Evolutionary conservation across 1,140 invertebrate genomes (phyloP).

Genomic region (Hypsibius dujardini): DNA sequence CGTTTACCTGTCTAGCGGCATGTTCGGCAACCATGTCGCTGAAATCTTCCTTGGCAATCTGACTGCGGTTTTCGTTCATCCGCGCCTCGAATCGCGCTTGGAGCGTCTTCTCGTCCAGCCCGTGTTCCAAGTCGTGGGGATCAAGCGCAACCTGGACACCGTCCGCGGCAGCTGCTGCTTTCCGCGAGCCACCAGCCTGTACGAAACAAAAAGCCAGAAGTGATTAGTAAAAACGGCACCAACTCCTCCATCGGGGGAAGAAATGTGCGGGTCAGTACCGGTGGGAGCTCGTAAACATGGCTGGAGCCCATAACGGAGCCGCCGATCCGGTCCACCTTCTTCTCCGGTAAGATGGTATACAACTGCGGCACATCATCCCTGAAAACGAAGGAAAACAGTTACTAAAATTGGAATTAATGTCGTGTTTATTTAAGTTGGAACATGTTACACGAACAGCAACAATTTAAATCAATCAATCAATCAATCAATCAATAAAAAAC

Average conservation of each 20-base stretch:
- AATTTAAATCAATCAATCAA: conserved; percentile 3
- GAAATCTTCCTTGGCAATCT: conserved; percentile 76
- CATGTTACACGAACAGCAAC: conserved; percentile 19
- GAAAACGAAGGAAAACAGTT: conserved; percentile 26
- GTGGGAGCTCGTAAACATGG: conserved; percentile 78
- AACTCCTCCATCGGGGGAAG: no score
- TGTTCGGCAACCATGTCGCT: conserved; percentile 97
- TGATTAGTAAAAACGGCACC: no score
- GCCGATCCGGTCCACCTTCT: conserved; percentile 68
- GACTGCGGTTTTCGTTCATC: conserved; percentile 69
- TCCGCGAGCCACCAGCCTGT: conserved; percentile 1
- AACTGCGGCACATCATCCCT: conserved; percentile 70
- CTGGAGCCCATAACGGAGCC: conserved; percentile 86
- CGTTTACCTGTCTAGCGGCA: conserved; percentile 55
- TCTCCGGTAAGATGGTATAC: conserved; percentile 84
- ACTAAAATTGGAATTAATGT: no score
- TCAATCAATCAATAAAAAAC: neutral
- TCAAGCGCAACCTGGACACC: conserved; percentile 79
- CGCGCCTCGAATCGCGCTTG: conserved; percentile 90
- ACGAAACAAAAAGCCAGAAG: no score
- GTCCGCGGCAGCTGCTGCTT: conserved; percentile 26
- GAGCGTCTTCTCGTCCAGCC: conserved; percentile 72
- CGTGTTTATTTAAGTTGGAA: no score
- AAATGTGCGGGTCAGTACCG: no score
- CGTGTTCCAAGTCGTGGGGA: conserved; percentile 59